Conservation (phyloP, 2,113 vertebrate genomes). For the Neofelis nebulosa region DNA sequence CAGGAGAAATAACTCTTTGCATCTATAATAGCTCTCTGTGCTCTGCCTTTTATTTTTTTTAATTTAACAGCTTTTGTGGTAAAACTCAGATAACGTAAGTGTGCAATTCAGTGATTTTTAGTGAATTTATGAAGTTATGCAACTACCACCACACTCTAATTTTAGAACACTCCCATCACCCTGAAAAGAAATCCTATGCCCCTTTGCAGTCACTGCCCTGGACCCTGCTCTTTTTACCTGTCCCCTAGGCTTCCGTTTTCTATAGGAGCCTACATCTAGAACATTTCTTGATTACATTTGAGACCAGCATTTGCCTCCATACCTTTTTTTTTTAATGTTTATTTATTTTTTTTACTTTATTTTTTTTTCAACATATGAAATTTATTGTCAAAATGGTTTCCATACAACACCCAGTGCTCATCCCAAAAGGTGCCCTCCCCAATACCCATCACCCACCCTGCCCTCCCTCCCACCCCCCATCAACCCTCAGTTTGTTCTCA, state of each 20-base stretch:
- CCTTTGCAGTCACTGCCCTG: neutral
- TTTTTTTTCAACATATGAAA: too few relatives aligned
- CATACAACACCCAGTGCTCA: too few relatives aligned
- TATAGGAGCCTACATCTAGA: too few relatives aligned
- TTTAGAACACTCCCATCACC: constrained; percentile 9
- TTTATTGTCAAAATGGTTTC: too few relatives aligned
- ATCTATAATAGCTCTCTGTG: neutral
- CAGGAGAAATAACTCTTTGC: neutral
- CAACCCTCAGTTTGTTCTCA: too few relatives aligned
- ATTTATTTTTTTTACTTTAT: too few relatives aligned
- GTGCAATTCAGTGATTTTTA: neutral
- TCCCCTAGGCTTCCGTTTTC: neutral
- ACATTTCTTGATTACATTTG: neutral
- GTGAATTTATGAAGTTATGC: neutral
- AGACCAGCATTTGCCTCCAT: neutral
- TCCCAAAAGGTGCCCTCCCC: too few relatives aligned
- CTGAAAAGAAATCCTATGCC: neutral
- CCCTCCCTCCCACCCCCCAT: too few relatives aligned
- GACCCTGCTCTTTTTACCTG: neutral
- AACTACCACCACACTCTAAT: neutral
- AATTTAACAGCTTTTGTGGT: neutral
- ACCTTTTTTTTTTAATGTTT: too few relatives aligned
- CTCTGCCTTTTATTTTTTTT: neutral
- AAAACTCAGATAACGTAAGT: neutral
- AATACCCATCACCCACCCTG: too few relatives aligned